Conservation (phyloP, 1,140 invertebrate genomes). For the Campoletis sonorensis region DNA sequence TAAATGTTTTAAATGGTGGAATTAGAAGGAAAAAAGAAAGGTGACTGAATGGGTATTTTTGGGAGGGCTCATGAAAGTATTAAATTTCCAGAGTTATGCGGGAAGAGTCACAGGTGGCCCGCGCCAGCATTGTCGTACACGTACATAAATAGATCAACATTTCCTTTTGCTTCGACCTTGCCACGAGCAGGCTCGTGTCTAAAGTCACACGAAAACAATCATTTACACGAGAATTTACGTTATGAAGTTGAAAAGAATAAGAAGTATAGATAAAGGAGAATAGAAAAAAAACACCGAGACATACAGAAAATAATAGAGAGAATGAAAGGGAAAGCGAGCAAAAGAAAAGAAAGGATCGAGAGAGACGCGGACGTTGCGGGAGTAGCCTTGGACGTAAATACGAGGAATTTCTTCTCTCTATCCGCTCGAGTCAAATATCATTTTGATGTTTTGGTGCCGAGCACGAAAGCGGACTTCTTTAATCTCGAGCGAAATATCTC, state of each 20-base stretch:
- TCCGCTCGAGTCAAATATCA: too few relatives aligned
- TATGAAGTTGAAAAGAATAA: not conserved
- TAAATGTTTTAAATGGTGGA: too few relatives aligned
- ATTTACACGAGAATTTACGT: not conserved
- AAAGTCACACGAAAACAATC: not conserved
- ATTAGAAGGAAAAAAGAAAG: too few relatives aligned
- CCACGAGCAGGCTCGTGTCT: not conserved
- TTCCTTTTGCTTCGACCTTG: not conserved
- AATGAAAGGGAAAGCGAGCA: too few relatives aligned
- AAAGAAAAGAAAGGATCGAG: too few relatives aligned
- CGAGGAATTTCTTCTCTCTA: too few relatives aligned
- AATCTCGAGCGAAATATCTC: too few relatives aligned
- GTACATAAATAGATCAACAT: slow-evolving; percentile 2
- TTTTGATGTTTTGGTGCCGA: too few relatives aligned
- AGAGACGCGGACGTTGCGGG: too few relatives aligned
- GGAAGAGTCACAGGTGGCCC: slow-evolving; percentile 1
- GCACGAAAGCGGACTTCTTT: too few relatives aligned
- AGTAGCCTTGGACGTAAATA: too few relatives aligned
- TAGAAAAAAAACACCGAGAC: not conserved
- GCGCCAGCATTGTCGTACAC: not conserved
- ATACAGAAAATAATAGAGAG: too few relatives aligned
- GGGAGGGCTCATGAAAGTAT: not conserved
- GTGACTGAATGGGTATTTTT: not conserved
- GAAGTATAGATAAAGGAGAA: not conserved
- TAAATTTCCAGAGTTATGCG: not conserved